phyloP scores from a whole-genome alignment of 2,888 invertebrate genomes.

The Embidobia sp. region DNA sequence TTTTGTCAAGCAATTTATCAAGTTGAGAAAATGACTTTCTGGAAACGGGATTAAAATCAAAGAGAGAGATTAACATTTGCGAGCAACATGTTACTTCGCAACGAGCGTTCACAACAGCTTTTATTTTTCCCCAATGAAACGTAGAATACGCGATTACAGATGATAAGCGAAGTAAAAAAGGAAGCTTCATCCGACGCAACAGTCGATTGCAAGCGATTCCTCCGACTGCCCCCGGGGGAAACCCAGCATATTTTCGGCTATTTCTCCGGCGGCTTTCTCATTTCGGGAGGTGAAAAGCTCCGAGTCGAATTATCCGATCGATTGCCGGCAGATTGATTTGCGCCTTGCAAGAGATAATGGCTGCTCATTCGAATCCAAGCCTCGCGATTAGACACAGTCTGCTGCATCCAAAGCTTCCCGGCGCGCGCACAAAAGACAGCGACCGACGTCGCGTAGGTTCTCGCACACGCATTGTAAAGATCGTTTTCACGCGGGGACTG shows the following conservation, averaged over 20 bases:
- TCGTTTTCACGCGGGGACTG: slow-evolving; percentile 43
- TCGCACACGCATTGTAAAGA: slow-evolving; percentile 20
- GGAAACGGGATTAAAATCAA: too few relatives aligned
- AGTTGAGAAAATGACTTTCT: too few relatives aligned
- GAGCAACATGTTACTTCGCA: too few relatives aligned
- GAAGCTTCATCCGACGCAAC: too few relatives aligned
- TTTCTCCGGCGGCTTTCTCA: slow-evolving; percentile 46
- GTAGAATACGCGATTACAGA: too few relatives aligned
- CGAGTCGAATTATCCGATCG: slow-evolving; percentile 75
- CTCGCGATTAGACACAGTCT: slow-evolving; percentile 74
- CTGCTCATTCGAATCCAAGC: slow-evolving; percentile 69
- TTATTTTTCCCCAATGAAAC: too few relatives aligned
- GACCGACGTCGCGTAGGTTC: neutral
- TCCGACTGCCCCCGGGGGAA: too few relatives aligned
- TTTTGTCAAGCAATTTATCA: too few relatives aligned
- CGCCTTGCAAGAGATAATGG: slow-evolving; percentile 74
- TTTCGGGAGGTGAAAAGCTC: slow-evolving; percentile 65
- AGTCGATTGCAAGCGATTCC: too few relatives aligned
- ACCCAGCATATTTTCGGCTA: slow-evolving; percentile 9
- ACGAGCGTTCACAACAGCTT: too few relatives aligned
- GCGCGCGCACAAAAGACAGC: slow-evolving; percentile 32
- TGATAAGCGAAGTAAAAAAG: too few relatives aligned
- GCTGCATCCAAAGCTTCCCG: slow-evolving; percentile 64
- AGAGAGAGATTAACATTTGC: too few relatives aligned
- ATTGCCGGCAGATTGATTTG: slow-evolving; percentile 76